Base-by-base conservation (phyloP, 2,113 vertebrate genomes). In the Willisornis vidua region DNA sequence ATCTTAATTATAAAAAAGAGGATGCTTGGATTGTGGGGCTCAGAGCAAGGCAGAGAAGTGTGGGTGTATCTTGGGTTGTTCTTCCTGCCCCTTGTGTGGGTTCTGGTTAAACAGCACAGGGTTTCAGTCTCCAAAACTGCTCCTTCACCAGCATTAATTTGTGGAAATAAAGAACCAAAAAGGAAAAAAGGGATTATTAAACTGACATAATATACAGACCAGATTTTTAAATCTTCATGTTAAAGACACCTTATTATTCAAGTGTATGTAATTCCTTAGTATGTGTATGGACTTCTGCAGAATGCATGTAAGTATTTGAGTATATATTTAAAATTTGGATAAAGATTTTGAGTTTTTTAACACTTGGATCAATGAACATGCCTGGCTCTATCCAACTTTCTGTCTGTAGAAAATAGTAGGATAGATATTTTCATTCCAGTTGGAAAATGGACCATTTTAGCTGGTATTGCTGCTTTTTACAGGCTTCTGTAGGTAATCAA, bases 231-330 rank as follows among this genome's bases (percentile, higher is more conserved):
- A 37, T 19, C 6, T 59, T 75, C 6, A 1, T 41, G 3, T 37
- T 72, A 49, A 82, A 78, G 52, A 6, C 31, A 28, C 23, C 28
- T 19, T 33, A n/a, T 20, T n/a, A n/a, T 58, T 58, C n/a, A 37
- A 74, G 14, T 62, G 14, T 37, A 3, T 45, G 0, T 9, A 8
- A 62, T 71, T 79, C 41, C 7, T 59, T 75, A 19, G 10, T 9
- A 3, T 25, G 9, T 1, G 0, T n/a, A 7, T 18, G 46, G 62
- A 10, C 8, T 51, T 62, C 37, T 65, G 45, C 35, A 65, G 55
- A 62, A 41, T 45, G 29, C 1, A 0, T 2, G 3, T 18, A 4
- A 12, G 6, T 19, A 54, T 29, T 54, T 11, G 17, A 54, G 52
- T 54, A 54, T 29, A 29, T 54, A 54, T 54, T 54, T 54, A 54